Evolutionary conservation across 2,113 vertebrate genomes (phyloP).

Genomic region (Laterallus jamaicensis): DNA sequence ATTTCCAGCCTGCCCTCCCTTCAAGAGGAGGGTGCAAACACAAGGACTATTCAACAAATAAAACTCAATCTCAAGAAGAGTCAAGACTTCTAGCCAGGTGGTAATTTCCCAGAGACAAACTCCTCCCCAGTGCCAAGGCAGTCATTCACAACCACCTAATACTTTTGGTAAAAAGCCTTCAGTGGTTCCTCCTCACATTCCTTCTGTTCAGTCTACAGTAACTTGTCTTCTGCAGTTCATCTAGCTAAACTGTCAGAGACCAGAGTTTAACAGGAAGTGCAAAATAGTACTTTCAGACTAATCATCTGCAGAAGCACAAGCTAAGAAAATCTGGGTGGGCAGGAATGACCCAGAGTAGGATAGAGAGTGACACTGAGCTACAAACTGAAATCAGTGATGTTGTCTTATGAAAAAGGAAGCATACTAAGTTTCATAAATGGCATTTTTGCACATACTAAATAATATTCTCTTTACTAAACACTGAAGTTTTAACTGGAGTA

Average conservation of each 20-base stretch:
- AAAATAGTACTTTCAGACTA: neutral
- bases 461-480: neutral
- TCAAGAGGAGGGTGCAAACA: neutral
- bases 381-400: neutral
- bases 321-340: neutral
- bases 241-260: neutral
- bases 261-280: neutral
- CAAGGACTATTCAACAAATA: neutral
- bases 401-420: neutral
- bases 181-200: neutral
- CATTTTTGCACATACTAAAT: neutral
- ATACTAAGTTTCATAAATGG: neutral
- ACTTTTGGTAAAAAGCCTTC: neutral
- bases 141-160: neutral
- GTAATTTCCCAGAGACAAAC: neutral
- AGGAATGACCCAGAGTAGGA: neutral
- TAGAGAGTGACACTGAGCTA: neutral
- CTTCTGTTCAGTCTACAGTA: constrained; percentile 12
- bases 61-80: neutral
- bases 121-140: neutral
- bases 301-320: neutral
- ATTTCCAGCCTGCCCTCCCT: neutral
- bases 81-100: neutral
- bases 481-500: neutral
- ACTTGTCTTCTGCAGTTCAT: neutral